phyloP scores from a whole-genome alignment of 2,888 invertebrate genomes.

The Xestobium rufovillosum region DNA sequence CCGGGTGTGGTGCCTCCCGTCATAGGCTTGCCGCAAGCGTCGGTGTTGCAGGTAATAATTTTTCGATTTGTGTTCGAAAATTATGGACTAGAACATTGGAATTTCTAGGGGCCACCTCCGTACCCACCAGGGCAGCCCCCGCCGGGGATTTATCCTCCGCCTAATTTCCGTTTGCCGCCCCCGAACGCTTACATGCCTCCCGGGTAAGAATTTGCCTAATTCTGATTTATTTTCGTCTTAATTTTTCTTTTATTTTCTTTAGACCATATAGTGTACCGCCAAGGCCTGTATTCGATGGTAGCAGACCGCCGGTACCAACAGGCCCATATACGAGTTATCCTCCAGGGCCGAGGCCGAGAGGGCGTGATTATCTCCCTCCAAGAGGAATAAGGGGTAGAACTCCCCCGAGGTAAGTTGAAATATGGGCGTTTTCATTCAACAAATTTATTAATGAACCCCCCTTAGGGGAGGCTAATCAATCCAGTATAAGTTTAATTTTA shows the following conservation, averaged over 20 bases:
- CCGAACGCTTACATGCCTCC: slow-evolving; percentile 38
- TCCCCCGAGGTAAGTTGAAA: slow-evolving; percentile 44
- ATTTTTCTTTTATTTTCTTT: slow-evolving; percentile 18
- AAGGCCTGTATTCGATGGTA: slow-evolving; percentile 37
- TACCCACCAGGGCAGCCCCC: slow-evolving; percentile 28
- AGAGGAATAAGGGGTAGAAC: slow-evolving; percentile 43
- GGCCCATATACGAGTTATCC: slow-evolving; percentile 34
- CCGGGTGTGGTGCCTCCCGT: slow-evolving; percentile 31
- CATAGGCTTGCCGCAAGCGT: slow-evolving; percentile 24
- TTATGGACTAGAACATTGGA: slow-evolving; percentile 6
- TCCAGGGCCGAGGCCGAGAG: slow-evolving; percentile 26
- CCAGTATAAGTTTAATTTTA: no score
- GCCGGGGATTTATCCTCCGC: slow-evolving; percentile 32
- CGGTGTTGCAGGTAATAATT: slow-evolving; percentile 10
- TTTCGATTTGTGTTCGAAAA: slow-evolving; percentile 25
- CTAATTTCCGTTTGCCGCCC: slow-evolving; percentile 41
- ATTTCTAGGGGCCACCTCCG: slow-evolving; percentile 31
- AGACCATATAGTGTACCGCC: slow-evolving; percentile 35
- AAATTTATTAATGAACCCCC: no score
- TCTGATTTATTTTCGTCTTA: no score
- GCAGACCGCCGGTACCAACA: slow-evolving; percentile 36
- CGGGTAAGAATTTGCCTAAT: slow-evolving; percentile 35
- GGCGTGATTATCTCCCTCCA: slow-evolving; percentile 27
- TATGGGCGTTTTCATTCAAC: no score
- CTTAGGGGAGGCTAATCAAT: no score